Evolutionary conservation across 2,113 vertebrate genomes (phyloP), one percentile per base, ranked within the genome.

Genomic region (Saccopteryx leptura): DNA sequence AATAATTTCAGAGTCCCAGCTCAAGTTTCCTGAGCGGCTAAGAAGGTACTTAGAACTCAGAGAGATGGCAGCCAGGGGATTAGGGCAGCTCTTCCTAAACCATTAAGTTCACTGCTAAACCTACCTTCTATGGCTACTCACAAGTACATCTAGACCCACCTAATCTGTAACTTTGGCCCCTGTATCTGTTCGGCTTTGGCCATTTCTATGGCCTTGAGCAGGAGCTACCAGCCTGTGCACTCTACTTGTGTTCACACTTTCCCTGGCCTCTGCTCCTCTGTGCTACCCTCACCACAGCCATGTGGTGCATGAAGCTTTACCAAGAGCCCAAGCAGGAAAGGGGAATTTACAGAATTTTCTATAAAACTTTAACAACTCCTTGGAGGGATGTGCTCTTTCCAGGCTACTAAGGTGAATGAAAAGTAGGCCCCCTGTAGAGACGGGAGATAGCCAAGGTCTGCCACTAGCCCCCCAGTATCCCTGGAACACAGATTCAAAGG

Each of bases 351-450:
- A 87, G 76, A 18, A 96, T 60, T 28, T 60, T 0, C 88, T 78
- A 48, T 94, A 82, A 7, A 0, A 95, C 17, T 91, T 95, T 74
- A 95, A 97, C 90, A 56, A 10, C 74, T 85, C 85, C 91, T 92
- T 33, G 26, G 68, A 91, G 76, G 84, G 54, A 56, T 2, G 76
- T 60, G 92, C 65, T 92, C 69, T 90, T 1, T 0, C 75, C 84
- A 84, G 96, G 88, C 84, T 95, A 93, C 68, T 48, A 78, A 81
- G n/a, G 82, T 97, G 85, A 96, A 96, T 96, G 82, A 84, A 81
- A 74, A 80, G 68, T 23, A 50, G 7, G 12, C 69, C 48, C 78
- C 26, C 7, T 1, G 13, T 31, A 13, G 61, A n/a, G n/a, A 58
- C 52, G 10, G 78, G 63, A 66, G 31, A 39, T 2, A 4, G 33